These are phyloP conservation scores for Taurulus bubalis DNA, from an alignment of 2,113 vertebrate species.

Conservation along the genomic window DNA sequence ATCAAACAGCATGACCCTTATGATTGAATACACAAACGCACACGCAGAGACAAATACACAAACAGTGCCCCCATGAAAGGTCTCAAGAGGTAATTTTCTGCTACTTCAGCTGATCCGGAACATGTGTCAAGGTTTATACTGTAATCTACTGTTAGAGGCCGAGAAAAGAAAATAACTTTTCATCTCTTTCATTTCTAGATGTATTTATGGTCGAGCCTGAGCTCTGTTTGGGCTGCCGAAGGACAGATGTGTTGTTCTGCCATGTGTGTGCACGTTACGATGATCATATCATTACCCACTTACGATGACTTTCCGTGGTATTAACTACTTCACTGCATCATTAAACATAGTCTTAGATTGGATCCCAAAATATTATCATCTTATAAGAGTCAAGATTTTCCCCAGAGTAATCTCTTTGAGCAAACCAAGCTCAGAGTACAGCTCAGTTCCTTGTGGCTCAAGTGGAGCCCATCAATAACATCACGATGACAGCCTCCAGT, in stretches of 20 bases:
- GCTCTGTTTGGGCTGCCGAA: slow-evolving; percentile 42
- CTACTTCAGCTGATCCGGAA: slow-evolving; percentile 79
- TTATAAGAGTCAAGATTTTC: neutral
- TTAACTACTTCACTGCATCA: slow-evolving; percentile 13
- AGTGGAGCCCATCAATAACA: slow-evolving; percentile 64
- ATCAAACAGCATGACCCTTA: slow-evolving; percentile 52
- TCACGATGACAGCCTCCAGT: slow-evolving; percentile 62
- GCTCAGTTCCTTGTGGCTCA: slow-evolving; percentile 3
- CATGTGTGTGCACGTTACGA: slow-evolving; percentile 9
- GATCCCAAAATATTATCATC: neutral
- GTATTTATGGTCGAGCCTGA: slow-evolving; percentile 68
- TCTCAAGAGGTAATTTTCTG: slow-evolving; percentile 72
- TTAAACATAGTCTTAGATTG: slow-evolving; percentile 4
- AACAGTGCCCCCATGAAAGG: slow-evolving; percentile 60
- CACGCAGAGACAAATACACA: slow-evolving; percentile 59
- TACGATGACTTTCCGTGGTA: neutral
- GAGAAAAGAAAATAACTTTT: slow-evolving; percentile 74
- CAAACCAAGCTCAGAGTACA: neutral
- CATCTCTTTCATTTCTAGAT: slow-evolving; percentile 56
- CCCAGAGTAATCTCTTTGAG: neutral
- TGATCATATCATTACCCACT: slow-evolving; percentile 15
- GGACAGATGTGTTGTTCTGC: slow-evolving; percentile 11
- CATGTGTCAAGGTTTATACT: slow-evolving; percentile 79
- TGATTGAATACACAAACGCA: slow-evolving; percentile 61
- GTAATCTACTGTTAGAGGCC: slow-evolving; percentile 72